These are phyloP conservation scores for Apamea anceps DNA, from an alignment of 2,888 invertebrate species.

Conservation along the genomic window DNA sequence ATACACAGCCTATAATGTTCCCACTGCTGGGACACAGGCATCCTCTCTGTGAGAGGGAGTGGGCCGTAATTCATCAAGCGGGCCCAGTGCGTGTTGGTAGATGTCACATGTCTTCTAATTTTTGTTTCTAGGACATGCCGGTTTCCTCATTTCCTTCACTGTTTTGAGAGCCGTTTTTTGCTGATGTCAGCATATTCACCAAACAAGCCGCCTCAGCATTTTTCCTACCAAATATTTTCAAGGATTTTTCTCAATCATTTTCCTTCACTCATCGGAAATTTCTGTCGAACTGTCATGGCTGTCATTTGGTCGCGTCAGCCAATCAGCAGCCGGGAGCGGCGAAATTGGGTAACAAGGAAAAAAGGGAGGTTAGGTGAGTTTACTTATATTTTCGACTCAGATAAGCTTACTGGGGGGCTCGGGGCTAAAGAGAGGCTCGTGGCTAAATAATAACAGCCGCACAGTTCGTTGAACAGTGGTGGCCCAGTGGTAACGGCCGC, in stretches of 20 bases:
- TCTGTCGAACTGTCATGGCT: constrained; percentile 40
- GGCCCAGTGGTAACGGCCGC: no score
- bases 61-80: no score
- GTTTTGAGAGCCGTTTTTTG: background rate
- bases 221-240: constrained; percentile 15
- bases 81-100: no score
- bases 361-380: background rate
- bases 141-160: no score
- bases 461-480: background rate
- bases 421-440: background rate
- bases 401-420: background rate
- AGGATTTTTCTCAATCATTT: constrained; percentile 22
- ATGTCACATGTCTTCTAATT: no score
- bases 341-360: constrained; percentile 28
- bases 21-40: no score
- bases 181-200: background rate
- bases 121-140: no score
- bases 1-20: no score
- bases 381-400: background rate
- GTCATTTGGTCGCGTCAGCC: constrained; percentile 35
- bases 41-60: no score
- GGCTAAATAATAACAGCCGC: background rate
- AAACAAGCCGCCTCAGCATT: background rate
- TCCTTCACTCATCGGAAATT: constrained; percentile 25
- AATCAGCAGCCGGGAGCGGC: constrained; percentile 27